Percentiles rank a stretch among this genome's conserved stretches.
These are phyloP conservation scores for Danionella cerebrum DNA, from an alignment of 2,113 vertebrate species.

Conservation along the genomic window DNA sequence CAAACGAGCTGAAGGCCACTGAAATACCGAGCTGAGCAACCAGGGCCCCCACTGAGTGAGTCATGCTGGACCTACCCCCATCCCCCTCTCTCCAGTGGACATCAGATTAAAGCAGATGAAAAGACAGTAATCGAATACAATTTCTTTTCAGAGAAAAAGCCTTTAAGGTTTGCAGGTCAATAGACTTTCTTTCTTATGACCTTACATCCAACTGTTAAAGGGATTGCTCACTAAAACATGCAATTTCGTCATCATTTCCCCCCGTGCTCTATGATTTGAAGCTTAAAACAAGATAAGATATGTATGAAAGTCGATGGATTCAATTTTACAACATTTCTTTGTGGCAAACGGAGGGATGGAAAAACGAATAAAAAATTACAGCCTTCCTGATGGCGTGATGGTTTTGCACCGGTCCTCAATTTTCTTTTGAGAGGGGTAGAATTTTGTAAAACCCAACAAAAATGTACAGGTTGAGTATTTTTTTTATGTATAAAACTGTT, in stretches of 20 bases:
- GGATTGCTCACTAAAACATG: not conserved
- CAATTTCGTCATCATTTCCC: not conserved
- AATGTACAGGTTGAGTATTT: no score
- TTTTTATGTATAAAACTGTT: no score
- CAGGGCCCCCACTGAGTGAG: constrained; percentile 23
- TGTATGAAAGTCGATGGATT: not conserved
- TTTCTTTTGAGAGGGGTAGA: no score
- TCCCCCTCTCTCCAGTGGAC: constrained; percentile 8
- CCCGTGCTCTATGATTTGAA: no score
- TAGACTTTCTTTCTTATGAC: constrained; percentile 23
- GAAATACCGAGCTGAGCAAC: constrained; percentile 23
- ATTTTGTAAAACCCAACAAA: no score
- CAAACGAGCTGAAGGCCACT: constrained; percentile 29
- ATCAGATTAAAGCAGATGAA: constrained; percentile 6
- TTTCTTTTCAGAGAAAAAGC: constrained; percentile 25
- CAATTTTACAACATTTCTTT: not conserved
- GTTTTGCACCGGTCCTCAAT: no score
- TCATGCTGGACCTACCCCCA: constrained; percentile 5
- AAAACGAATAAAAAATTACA: no score
- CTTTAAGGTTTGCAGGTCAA: not conserved
- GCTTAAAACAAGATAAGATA: no score
- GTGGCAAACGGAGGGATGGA: no score
- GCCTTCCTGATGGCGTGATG: no score
- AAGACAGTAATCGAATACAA: constrained; percentile 28
- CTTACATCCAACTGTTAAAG: constrained; percentile 23